A percentile compares a stretch with the other conserved stretches of the same genome.
Evolutionary conservation across 2,888 invertebrate genomes (phyloP).

Genomic region (Zonitis immaculata): DNA sequence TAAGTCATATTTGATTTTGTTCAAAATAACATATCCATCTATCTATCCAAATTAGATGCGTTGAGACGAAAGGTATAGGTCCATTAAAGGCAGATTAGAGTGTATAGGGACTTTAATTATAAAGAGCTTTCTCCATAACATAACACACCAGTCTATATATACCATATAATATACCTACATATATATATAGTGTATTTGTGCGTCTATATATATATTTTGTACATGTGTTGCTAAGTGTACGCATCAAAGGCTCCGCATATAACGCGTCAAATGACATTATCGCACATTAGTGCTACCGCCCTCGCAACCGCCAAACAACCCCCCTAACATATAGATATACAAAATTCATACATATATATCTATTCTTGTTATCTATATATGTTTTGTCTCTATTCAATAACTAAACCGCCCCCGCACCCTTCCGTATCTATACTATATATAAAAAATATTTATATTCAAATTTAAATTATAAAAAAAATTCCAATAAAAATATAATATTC

Average conservation of each 20-base stretch:
- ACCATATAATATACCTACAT: background rate
- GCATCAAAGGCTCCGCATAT: conserved; percentile 35
- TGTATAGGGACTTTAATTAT: conserved; percentile 41
- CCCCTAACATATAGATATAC: background rate
- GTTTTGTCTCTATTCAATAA: background rate
- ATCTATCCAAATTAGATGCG: conserved; percentile 31
- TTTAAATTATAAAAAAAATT: no score
- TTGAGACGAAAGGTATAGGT: conserved; percentile 41
- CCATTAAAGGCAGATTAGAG: conserved; percentile 42
- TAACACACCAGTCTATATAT: background rate
- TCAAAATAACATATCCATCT: no score
- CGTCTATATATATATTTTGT: no score
- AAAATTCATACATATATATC: background rate
- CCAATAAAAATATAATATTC: no score
- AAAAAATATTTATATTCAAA: no score
- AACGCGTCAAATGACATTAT: conserved; percentile 30
- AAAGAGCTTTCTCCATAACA: conserved; percentile 26
- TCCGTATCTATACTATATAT: no score
- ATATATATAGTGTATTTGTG: conserved; percentile 13
- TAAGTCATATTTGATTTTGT: no score
- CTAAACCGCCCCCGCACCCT: background rate
- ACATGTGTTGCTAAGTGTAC: conserved; percentile 32
- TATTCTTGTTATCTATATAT: background rate
- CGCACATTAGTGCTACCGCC: conserved; percentile 27
- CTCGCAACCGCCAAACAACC: conserved; percentile 13